Evolutionary conservation across 2,797 vertebrate species (phyloP), one percentile per base, ranked within the genome.

Genomic region (Lemur catta): DNA sequence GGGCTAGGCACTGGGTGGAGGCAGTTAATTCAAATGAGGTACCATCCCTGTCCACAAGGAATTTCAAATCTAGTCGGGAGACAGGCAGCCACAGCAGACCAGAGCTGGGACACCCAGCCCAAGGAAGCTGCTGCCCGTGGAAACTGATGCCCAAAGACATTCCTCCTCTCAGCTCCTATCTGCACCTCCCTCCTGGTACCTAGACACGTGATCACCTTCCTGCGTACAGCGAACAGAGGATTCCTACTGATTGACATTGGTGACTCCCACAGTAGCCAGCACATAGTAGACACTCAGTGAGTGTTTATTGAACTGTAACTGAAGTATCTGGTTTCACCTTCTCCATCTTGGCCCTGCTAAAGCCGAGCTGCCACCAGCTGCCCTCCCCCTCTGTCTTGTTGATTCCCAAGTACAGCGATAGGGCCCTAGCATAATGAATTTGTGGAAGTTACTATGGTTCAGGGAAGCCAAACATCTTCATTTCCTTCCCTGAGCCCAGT

Each of bases 21-120:
- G 63, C 55, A 74, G 50, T 57, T 88, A 67, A 87, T 96, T 82
- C 12, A 22, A 95, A 94, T 74, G 76, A 84, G 28, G 7, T 84
- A 17, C 15, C 38, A n/a, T 41, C 48, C 65, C 50, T n/a, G 61
- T 67, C 35, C 35, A 67, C 17, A 35, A 41, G 61, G 35, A 43
- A 93, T 59, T 71, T 78, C 48, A 85, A 93, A 88, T n/a, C 30
- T 57, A 20, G 38, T 50, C 43, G 43, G 43, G 46, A 57, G 26
- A 46, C 38, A 7, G 28, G 74, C 26, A 35, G 35, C 17, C 72
- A 28, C 52, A 7, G 33, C 26, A 89, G 80, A 93, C 38, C 35
- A n/a, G n/a, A 55, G 59, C 69, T 33, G 59, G 63, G 38, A 71
- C n/a, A n/a, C 2, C 7, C n/a, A 55, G 50, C 11, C 35, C 20